Percentiles rank a stretch among this genome's conserved stretches.
These are phyloP conservation scores for Sebastes elongatus DNA, from an alignment of 2,797 vertebrate species.

Conservation along the genomic window DNA sequence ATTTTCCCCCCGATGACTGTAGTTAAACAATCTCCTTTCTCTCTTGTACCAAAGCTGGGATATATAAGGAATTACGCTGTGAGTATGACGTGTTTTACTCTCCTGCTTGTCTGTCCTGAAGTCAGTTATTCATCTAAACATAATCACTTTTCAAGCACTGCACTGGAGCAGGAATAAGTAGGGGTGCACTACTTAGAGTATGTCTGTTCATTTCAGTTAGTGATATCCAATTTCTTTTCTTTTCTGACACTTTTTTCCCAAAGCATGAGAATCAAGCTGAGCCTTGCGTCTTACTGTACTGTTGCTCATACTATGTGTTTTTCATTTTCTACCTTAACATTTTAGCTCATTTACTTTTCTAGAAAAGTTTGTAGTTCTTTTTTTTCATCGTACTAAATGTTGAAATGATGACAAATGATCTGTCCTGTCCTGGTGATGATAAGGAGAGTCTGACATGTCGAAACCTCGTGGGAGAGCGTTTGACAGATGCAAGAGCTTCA, in stretches of 20 bases:
- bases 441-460: conserved; percentile 6
- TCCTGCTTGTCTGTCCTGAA: conserved; percentile 81
- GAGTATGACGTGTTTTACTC: conserved; percentile 83
- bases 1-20: conserved; percentile 53
- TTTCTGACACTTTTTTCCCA: conserved; percentile 63
- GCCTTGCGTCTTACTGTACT: conserved; percentile 59
- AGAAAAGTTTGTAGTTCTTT: conserved; percentile 27
- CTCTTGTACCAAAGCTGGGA: conserved; percentile 85
- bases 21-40: conserved; percentile 83
- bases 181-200: conserved; percentile 55
- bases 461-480: conserved; percentile 24
- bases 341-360: conserved; percentile 40
- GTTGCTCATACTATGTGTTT: conserved; percentile 58
- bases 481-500: conserved; percentile 36
- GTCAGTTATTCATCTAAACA: conserved; percentile 79
- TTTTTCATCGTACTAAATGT: conserved; percentile 41
- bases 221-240: conserved; percentile 50
- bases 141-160: conserved; percentile 75
- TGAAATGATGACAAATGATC: conserved; percentile 41
- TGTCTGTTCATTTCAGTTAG: conserved; percentile 69
- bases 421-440: conserved; percentile 22
- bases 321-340: conserved; percentile 49
- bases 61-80: conserved; percentile 86
- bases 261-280: conserved; percentile 74
- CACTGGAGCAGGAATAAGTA: conserved; percentile 58